These are phyloP conservation scores for Mirza zaza DNA, from an alignment of 2,113 vertebrate genomes.

Conservation along the genomic window DNA sequence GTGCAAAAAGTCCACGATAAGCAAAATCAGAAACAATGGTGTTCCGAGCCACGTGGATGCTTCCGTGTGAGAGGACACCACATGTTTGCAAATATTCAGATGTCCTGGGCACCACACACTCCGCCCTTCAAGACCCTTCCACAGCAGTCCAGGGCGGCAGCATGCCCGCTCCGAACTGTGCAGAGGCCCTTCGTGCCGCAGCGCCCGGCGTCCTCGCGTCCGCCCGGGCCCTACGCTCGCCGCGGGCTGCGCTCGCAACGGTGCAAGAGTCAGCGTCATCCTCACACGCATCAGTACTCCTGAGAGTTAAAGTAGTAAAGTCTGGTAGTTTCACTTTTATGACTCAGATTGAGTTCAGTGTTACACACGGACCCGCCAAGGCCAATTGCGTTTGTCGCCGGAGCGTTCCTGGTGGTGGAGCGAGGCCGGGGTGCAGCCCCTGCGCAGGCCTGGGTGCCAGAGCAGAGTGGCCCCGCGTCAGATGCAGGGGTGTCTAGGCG, in stretches of 20 bases:
- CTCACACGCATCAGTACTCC: not conserved
- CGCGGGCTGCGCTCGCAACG: not conserved
- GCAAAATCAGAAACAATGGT: not conserved
- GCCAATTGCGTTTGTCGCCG: not conserved
- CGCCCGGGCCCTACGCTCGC: rapidly evolving
- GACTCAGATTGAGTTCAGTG: not conserved
- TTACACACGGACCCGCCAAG: not conserved
- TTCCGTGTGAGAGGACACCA: not conserved
- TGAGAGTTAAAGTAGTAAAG: not conserved
- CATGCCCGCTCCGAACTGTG: not conserved
- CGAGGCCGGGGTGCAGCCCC: no score
- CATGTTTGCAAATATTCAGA: not conserved
- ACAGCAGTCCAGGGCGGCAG: not conserved
- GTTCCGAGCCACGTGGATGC: not conserved
- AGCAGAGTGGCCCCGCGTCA: no score
- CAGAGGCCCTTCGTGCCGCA: not conserved
- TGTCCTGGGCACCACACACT: not conserved
- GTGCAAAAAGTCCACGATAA: not conserved
- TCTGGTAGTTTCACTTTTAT: not conserved
- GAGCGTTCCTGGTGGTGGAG: no score
- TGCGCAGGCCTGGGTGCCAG: no score
- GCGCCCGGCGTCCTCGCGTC: rapidly evolving
- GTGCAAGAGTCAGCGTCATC: not conserved
- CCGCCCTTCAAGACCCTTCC: no score
- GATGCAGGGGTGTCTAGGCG: not conserved